Evolutionary conservation across 2,113 vertebrate species (phyloP), one percentile per base, ranked within the genome.

Genomic region (Oreochromis aureus): DNA sequence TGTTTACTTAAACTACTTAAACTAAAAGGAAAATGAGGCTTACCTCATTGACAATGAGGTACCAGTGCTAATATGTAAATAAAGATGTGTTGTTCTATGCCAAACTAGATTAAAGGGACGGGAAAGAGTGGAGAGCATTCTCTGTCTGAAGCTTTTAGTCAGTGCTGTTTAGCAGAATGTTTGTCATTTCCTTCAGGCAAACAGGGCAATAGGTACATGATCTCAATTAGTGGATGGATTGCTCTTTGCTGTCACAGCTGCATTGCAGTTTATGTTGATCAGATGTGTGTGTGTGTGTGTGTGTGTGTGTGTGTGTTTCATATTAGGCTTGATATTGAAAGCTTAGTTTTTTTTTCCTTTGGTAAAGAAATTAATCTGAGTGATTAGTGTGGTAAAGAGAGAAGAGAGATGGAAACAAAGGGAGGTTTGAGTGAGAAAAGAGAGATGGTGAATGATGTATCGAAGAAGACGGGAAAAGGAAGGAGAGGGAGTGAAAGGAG

Each of bases 391-490:
- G 19, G 9, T 71, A 41, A 44, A 66, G 6, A 24, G 27, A 73
- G 55, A 80, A 11, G 69, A 46, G 39, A 6, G 10, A 51, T 30
- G 8, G 46, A 84, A 80, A 87, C 11, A 66, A 54, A 53, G 56
- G 22, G 34, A 82, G 39, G 30, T 19, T 82, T 22, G 12, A 82
- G 32, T 36, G 44, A 83, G 36, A 18, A 59, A 82, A n/a, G n/a
- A n/a, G 51, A 39, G 81, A 85, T 85, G 78, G 82, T 81, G 85
- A 91, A 54, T 92, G 92, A 92, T 92, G 86, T 89, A 87, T 90
- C 56, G 86, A 91, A 80, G 71, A 86, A 83, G 89, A 92, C 80
- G 56, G 85, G 84, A 78, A 78, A 84, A 76, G 54, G 27, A 66
- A 30, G 24, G 79, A 56, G 59, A 59, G 53, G 30, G 59, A 76